phyloP scores from a whole-genome alignment of 1,140 invertebrate genomes.

The Meloidogyne hapla region DNA sequence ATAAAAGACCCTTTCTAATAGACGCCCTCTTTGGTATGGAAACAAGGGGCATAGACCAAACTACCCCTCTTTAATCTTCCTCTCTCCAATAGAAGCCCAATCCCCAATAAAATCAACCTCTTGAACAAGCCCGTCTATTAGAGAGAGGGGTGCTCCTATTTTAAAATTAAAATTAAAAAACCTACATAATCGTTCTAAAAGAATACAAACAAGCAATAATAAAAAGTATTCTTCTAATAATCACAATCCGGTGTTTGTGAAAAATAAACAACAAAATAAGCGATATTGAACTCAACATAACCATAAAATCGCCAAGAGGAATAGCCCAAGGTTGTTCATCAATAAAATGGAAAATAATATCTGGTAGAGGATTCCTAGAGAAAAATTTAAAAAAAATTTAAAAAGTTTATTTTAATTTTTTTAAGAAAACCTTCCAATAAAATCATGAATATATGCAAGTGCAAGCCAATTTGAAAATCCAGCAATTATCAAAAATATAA shows the following conservation, averaged over 20 bases:
- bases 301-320: slow-evolving; percentile 54
- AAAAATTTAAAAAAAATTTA: slow-evolving; percentile 34
- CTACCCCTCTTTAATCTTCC: too few species aligned
- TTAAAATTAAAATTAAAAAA: not conserved
- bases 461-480: slow-evolving; percentile 61
- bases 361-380: slow-evolving; percentile 53
- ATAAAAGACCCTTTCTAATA: too few species aligned
- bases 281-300: slow-evolving; percentile 42
- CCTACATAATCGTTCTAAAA: slow-evolving; percentile 47
- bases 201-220: slow-evolving; percentile 51
- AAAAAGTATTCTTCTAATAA: slow-evolving; percentile 52
- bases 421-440: slow-evolving; percentile 54
- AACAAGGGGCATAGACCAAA: too few species aligned
- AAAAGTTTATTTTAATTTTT: too few species aligned
- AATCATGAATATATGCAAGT: slow-evolving; percentile 60
- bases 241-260: slow-evolving; percentile 53
- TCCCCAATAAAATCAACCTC: too few species aligned
- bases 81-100: too few species aligned
- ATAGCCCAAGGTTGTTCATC: slow-evolving; percentile 58
- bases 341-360: slow-evolving; percentile 55
- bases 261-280: slow-evolving; percentile 53
- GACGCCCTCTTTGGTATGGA: too few species aligned
- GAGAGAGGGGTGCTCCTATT: too few species aligned
- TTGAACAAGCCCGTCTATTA: too few species aligned
- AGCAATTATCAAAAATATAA: slow-evolving; percentile 48